Base-by-base conservation (phyloP, 2,888 invertebrate species). In the Amphipoea oculea region DNA sequence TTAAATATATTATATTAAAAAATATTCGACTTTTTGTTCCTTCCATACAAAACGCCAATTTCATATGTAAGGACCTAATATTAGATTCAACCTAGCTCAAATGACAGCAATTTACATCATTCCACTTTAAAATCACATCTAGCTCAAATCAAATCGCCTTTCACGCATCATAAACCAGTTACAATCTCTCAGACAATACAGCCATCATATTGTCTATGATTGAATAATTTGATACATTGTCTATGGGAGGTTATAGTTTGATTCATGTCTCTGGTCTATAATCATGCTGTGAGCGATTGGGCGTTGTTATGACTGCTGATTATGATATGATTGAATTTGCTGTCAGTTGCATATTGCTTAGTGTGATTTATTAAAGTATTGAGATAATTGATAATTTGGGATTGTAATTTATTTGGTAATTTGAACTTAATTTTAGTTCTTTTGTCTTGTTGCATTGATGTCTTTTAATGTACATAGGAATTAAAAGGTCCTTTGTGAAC, bases 251-350 rank as follows among this genome's bases (percentile, higher is more conserved):
- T 48, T 74, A 76, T 68, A 62, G 71, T 69, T 76, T 83, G 73
- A 86, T 86, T 42, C 51, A 79, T 82, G 79, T 73, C 73, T 77
- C 20, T 82, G 62, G 67, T 72, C 45, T 79, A 42, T 75, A 86
- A 83, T 85, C 87, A 79, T 20, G 82, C 68, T 72, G 86, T 76
- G 84, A 84, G 73, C 76, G 80, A 85, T 80, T 79, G 84, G 73
- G 71, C 76, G 84, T 76, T 74, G 45, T 84, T 86, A 80, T 80
- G 66, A 54, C 48, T 51, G 23, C 40, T 42, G 80, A 84, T 87
- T 68, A 73, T 68, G 71, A 76, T 74, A 72, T 72, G 76, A 73
- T 83, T 84, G 75, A 83, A 75, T 75, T 51, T 7, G 67, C 48
- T 45, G 74, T 69, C 71, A 9, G 67, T 7, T 51, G 51, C 5